Conservation (phyloP, 2,888 invertebrate species). For the Stictocephala bisonia region DNA sequence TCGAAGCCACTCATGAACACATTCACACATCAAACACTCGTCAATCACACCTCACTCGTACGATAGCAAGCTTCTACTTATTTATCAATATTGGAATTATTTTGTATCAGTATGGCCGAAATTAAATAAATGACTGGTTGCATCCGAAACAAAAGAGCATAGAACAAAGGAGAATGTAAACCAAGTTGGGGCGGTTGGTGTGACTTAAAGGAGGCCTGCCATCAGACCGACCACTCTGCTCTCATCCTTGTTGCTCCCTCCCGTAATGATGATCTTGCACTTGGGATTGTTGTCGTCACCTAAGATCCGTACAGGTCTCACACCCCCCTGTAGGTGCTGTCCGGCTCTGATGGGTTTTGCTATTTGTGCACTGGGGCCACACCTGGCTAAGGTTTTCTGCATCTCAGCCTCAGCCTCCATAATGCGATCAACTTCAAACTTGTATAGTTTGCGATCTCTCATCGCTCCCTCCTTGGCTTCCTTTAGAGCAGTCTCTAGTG, state of each 20-base stretch:
- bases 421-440: constrained; percentile 98
- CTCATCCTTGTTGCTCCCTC: constrained; percentile 53
- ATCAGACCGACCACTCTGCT: constrained; percentile 29
- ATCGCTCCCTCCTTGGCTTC: constrained; percentile 99
- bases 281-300: constrained; percentile 56
- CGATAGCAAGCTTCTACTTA: constrained; percentile 41
- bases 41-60: no score
- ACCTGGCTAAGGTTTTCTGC: constrained; percentile 95
- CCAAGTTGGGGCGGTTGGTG: not conserved
- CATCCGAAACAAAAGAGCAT: constrained; percentile 45
- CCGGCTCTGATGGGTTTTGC: constrained; percentile 98
- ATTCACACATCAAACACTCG: constrained; percentile 23
- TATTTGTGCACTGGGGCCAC: constrained; percentile 96
- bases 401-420: constrained; percentile 99
- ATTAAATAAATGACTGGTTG: constrained; percentile 40
- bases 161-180: constrained; percentile 36
- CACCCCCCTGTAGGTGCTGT: constrained; percentile 72
- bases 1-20: constrained; percentile 32
- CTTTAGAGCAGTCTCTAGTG: constrained; percentile 94
- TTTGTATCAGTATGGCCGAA: constrained; percentile 41
- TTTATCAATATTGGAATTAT: constrained; percentile 43
- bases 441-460: constrained; percentile 98
- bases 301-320: constrained; percentile 63
- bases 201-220: not conserved
- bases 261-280: constrained; percentile 54